Evolutionary conservation across 2,888 invertebrate species (phyloP).

Genomic region (Dasypolia templi): DNA sequence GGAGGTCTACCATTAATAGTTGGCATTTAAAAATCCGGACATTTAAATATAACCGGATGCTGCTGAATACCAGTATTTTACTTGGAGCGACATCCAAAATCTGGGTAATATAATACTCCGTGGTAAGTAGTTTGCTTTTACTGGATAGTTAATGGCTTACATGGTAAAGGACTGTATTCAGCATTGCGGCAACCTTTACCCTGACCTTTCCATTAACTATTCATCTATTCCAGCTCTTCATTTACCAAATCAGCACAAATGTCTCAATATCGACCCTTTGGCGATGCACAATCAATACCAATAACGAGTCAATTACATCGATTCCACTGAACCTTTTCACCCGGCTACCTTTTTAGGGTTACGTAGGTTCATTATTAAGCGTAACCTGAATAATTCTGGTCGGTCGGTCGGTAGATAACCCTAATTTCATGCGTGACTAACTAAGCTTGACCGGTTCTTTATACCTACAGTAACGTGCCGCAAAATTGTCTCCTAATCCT

Average conservation of each 20-base stretch:
- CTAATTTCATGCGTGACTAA: slow-evolving; percentile 67
- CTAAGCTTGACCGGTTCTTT: slow-evolving; percentile 54
- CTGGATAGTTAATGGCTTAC: not conserved
- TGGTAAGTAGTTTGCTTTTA: slow-evolving; percentile 3
- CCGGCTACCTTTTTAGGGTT: slow-evolving; percentile 62
- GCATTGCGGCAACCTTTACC: slow-evolving; percentile 3
- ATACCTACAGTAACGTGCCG: slow-evolving; percentile 39
- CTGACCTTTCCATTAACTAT: not conserved
- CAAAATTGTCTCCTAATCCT: slow-evolving; percentile 50
- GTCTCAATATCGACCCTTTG: slow-evolving; percentile 5
- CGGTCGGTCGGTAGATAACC: slow-evolving; percentile 55
- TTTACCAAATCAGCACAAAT: slow-evolving; percentile 23
- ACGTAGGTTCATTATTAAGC: slow-evolving; percentile 64
- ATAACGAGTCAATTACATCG: slow-evolving; percentile 62
- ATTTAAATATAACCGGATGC: no score
- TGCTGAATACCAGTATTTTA: not conserved
- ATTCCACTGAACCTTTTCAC: slow-evolving; percentile 54
- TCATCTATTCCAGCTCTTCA: slow-evolving; percentile 11
- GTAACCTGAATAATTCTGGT: slow-evolving; percentile 63
- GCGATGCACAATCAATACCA: slow-evolving; percentile 48
- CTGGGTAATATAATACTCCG: no score
- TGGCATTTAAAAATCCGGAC: no score
- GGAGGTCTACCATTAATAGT: not conserved
- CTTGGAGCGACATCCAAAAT: not conserved
- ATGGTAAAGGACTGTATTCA: not conserved